Base-by-base conservation (phyloP, 1,140 invertebrate genomes). In the Temnothorax longispinosus region DNA sequence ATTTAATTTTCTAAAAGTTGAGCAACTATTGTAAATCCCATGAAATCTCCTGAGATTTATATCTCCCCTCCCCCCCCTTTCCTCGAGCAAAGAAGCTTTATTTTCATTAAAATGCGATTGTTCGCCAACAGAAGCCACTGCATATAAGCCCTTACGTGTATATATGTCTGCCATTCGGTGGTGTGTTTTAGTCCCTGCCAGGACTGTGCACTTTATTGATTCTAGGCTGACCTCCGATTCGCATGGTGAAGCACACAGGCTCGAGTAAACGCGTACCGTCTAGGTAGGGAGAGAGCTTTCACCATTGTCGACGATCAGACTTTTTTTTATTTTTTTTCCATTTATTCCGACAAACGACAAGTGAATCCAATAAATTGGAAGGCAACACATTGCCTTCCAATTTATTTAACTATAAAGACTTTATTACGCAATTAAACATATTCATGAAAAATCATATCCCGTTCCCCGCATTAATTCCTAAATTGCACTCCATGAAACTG, bases 181-280 rank as follows among this genome's bases (percentile, higher is more conserved):
- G 38, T 88, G 82, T 80, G 75, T 87, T 87, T 87, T 89, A 78
- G 84, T 87, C 67, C 76, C 64, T 88, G 81, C 69, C 80, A 90
- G 84, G 72, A 91, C 75, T 86, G 88, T 91, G 90, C 90, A 89
- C 88, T 91, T 91, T 91, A 91, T 91, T 91, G 90, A 91, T 91
- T 89, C 90, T 77, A 89, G 82, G 89, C 89, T 91, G 90, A 91
- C 90, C 90, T 80, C 60, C 87, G 90, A 89, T 90, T 91, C 87
- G 62, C 89, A 88, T 85, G 84, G 84, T 71, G 69, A 86, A 71
- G 47, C 52, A 77, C 58, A 89, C 82, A 67, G 58, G 84, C 50
- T 81, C 58, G 50, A 64, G 69, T 76, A 75, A 80, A 78, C 72
- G 74, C 35, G 8, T 54, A 58, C 64, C 60, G 65, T 52, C 62